Evolutionary conservation across 1,140 invertebrate genomes (phyloP), one percentile per base, ranked within the genome.

Genomic region (Drosophila erecta): DNA sequence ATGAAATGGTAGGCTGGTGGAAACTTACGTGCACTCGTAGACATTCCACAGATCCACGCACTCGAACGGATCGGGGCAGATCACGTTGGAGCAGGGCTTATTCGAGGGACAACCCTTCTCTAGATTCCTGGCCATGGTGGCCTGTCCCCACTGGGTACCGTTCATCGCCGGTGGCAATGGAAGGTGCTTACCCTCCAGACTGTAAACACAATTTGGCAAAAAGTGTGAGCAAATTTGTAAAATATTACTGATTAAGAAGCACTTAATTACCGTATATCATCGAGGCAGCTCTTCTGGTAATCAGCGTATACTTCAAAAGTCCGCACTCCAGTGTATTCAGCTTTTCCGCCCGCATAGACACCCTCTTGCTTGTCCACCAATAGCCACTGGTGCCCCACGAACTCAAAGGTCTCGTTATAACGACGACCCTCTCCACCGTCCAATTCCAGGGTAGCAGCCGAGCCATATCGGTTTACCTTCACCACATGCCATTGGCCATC

Each of bases 401-500:
- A 98, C 22, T 95, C 95, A 89, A 98, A 98, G 0, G 97, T 98
- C 92, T 99, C 98, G 91, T 98, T 99, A 93, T 97, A 99, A 66
- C 98, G 94, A 74, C 97, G 93, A 0, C 98, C 98, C 94, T 99
- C 98, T 3, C 98, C 98, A 12, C 97, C 97, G 92, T 99, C 98
- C 43, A 99, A 93, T 90, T 97, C 97, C 44, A 99, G 92, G 11
- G 96, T 97, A n/a, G 98, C 98, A 6, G 97, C 97, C 37, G 97
- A 98, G 37, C 98, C 98, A 78, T 97, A 98, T 61, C 98, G 95
- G 80, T 95, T 96, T 0, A 97, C 96, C 73, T 96, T 95, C 0
- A 98, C 97, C 8, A 97, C 97, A 91, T 99, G 98, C 98, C 98
- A 99, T 84, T 98, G 97, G 11, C 98, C 98, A 93, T 99, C 98